Evolutionary conservation across 2,888 invertebrate species (phyloP).

Genomic region (Empis stercorea): DNA sequence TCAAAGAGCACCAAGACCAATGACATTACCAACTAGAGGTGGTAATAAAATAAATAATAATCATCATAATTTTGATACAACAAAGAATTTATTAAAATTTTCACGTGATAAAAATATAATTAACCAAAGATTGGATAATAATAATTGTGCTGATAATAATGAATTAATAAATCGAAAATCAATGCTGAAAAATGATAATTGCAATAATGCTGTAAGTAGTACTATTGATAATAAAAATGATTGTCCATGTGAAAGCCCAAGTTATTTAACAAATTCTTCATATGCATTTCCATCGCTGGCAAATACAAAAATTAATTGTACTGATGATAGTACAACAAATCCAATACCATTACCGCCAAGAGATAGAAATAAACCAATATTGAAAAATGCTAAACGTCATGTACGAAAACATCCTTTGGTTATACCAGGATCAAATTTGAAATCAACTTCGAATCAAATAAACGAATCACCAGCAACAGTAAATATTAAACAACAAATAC

Average conservation of each 20-base stretch:
- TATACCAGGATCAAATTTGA: slow-evolving; percentile 54
- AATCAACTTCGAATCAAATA: slow-evolving; percentile 47
- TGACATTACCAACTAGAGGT: slow-evolving; percentile 32
- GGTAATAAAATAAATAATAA: background rate
- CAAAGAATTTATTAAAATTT: slow-evolving; percentile 15
- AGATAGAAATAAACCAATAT: slow-evolving; percentile 43
- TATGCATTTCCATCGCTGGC: slow-evolving; percentile 26
- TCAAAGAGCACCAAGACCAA: slow-evolving; percentile 25
- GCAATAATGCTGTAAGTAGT: slow-evolving; percentile 1
- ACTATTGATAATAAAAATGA: slow-evolving; percentile 13
- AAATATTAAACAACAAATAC: background rate
- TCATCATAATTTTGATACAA: background rate
- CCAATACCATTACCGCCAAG: slow-evolving; percentile 69
- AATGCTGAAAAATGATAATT: slow-evolving; percentile 4
- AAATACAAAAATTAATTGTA: slow-evolving; percentile 2
- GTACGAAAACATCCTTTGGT: slow-evolving; percentile 71
- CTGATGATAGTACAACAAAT: slow-evolving; percentile 35
- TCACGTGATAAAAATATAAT: slow-evolving; percentile 17
- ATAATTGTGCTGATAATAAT: too few relatives aligned
- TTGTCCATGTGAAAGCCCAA: slow-evolving; percentile 32
- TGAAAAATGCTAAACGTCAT: slow-evolving; percentile 52
- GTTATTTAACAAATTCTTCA: slow-evolving; percentile 29
- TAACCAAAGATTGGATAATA: too few relatives aligned
- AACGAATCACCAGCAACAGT: slow-evolving; percentile 34
- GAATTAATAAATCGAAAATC: background rate